Conservation (phyloP, 2,888 invertebrate genomes). For the Teinopalpus imperialis region DNA sequence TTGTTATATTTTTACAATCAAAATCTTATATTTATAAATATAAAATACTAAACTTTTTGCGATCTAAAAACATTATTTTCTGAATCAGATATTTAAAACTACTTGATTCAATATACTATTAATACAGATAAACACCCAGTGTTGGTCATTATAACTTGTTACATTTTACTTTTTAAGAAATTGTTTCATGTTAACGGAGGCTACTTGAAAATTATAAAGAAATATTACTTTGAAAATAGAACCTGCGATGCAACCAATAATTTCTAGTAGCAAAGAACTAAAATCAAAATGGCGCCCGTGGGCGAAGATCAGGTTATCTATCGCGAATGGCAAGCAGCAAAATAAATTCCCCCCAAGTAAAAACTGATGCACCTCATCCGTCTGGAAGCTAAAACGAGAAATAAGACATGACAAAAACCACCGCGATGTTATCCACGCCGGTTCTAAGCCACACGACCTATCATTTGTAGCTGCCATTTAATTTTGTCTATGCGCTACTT, state of each 20-base stretch:
- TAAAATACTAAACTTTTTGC: no score
- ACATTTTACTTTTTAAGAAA: no score
- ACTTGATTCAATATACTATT: no score
- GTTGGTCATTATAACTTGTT: no score
- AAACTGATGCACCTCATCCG: slow-evolving; percentile 67
- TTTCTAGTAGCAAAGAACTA: slow-evolving; percentile 68
- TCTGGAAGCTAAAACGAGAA: slow-evolving; percentile 58
- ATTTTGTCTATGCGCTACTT: slow-evolving; percentile 49
- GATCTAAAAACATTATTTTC: no score
- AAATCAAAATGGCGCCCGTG: slow-evolving; percentile 67
- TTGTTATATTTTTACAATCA: no score
- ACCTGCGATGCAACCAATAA: slow-evolving; percentile 41
- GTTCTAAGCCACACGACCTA: slow-evolving; percentile 44
- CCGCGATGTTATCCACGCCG: slow-evolving; percentile 40
- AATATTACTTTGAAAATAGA: slow-evolving; percentile 2
- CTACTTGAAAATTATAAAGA: neutral
- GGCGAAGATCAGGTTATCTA: slow-evolving; percentile 59
- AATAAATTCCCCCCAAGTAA: slow-evolving; percentile 56
- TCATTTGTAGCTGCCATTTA: slow-evolving; percentile 48
- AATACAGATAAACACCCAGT: no score
- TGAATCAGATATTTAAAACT: no score
- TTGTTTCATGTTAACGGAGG: no score
- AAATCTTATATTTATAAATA: no score
- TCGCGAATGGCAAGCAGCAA: slow-evolving; percentile 40
- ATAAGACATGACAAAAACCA: slow-evolving; percentile 52